A percentile compares a stretch with the other conserved stretches of the same genome.
Evolutionary conservation across 2,797 vertebrate genomes (phyloP).

Genomic region (Pygocentrus nattereri): DNA sequence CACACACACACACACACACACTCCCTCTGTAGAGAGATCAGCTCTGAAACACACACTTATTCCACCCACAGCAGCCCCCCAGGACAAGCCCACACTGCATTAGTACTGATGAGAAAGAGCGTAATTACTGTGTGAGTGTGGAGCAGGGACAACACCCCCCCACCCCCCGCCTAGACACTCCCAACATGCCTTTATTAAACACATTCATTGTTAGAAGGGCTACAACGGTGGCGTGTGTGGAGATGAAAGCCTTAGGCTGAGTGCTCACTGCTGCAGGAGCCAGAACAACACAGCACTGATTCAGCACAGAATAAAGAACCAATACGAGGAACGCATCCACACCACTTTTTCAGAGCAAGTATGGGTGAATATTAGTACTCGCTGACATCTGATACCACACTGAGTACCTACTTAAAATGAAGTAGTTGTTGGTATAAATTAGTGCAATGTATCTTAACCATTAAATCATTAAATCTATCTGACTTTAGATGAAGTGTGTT

Average conservation of each 20-base stretch:
- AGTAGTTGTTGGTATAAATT: no score
- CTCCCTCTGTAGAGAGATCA: neutral
- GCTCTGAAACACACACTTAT: neutral
- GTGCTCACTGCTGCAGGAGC: neutral
- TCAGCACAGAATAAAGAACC: neutral
- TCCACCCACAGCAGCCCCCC: neutral
- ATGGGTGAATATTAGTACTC: no score
- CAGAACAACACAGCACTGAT: neutral
- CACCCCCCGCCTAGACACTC: neutral
- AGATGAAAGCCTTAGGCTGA: neutral
- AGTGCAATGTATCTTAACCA: no score
- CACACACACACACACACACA: slow-evolving; percentile 19
- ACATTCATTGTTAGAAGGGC: slow-evolving; percentile 48
- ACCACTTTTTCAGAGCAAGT: no score
- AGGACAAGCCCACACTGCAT: slow-evolving; percentile 18
- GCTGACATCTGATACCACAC: no score
- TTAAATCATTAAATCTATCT: no score
- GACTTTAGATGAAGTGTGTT: no score
- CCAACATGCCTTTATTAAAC: slow-evolving; percentile 54
- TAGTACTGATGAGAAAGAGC: slow-evolving; percentile 10
- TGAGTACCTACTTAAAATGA: no score
- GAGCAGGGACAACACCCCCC: neutral
- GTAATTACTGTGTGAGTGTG: neutral
- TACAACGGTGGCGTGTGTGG: neutral
- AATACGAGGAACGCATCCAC: neutral